Percentiles rank a stretch among this genome's conserved stretches.
Evolutionary conservation across 2,797 vertebrate genomes (phyloP).

Genomic region (Avahi laniger): DNA sequence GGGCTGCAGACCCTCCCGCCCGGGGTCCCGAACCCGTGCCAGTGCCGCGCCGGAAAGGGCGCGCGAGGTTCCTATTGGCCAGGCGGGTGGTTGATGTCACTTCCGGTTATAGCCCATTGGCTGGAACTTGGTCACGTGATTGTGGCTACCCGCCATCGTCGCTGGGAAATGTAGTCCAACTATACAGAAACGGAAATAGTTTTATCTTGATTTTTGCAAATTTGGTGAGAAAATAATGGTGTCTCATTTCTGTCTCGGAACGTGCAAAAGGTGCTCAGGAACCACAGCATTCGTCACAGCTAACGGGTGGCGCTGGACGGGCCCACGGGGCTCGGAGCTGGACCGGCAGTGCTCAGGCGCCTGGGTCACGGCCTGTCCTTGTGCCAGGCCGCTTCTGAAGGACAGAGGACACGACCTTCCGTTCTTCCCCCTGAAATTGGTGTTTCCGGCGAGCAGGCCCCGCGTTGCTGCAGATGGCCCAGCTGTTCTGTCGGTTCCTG

Average conservation of each 20-base stretch:
- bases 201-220: background rate
- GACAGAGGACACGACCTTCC: background rate
- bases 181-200: background rate
- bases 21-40: no score
- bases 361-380: background rate
- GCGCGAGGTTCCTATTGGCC: background rate
- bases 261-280: background rate
- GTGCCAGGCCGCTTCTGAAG: no score
- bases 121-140: background rate
- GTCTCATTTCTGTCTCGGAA: background rate
- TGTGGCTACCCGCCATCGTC: background rate
- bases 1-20: no score
- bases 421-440: background rate
- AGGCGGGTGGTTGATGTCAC: fast-evolving
- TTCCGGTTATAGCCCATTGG: background rate
- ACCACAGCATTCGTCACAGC: fast-evolving
- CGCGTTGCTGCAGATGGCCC: background rate
- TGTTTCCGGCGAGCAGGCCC: background rate
- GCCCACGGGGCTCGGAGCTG: background rate
- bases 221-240: background rate
- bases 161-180: background rate
- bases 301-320: background rate
- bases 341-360: background rate
- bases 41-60: no score
- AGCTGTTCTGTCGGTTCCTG: background rate